Conservation (phyloP, 2,888 invertebrate genomes). For the Pyrochroa serraticornis region DNA sequence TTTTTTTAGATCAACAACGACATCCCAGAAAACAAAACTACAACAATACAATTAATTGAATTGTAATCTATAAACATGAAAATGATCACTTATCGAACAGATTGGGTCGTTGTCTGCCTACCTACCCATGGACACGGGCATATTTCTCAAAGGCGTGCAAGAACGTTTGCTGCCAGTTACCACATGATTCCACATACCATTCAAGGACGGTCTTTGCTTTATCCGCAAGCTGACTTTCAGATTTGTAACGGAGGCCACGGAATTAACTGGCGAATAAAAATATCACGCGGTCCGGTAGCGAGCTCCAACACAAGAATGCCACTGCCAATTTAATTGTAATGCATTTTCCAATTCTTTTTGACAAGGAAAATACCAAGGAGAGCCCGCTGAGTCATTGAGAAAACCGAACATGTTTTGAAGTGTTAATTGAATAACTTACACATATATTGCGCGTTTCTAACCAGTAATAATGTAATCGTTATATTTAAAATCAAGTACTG, state of each 20-base stretch:
- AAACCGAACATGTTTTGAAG: too few species aligned
- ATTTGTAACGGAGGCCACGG: slow-evolving; percentile 18
- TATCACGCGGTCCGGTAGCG: neutral
- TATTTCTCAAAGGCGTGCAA: slow-evolving; percentile 9
- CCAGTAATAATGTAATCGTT: too few species aligned
- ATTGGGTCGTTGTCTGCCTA: neutral
- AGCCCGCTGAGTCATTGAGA: too few species aligned
- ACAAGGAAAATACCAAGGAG: too few species aligned
- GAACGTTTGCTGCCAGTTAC: slow-evolving; percentile 14
- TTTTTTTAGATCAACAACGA: too few species aligned
- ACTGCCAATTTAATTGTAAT: too few species aligned
- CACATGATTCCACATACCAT: slow-evolving; percentile 24
- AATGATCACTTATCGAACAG: slow-evolving; percentile 6
- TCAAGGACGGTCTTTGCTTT: slow-evolving; percentile 27
- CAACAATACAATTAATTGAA: slow-evolving; percentile 14
- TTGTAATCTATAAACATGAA: slow-evolving; percentile 8
- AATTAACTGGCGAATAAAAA: slow-evolving; percentile 7
- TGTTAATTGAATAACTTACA: too few species aligned
- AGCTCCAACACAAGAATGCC: too few species aligned
- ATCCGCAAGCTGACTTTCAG: slow-evolving; percentile 19
- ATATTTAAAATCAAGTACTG: too few species aligned
- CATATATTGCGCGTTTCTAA: too few species aligned
- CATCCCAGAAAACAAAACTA: neutral
- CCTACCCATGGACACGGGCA: slow-evolving; percentile 1
- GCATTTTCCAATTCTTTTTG: too few species aligned